Conservation (phyloP, 1,140 invertebrate genomes). For the Macrotrachela quadricornifera region DNA sequence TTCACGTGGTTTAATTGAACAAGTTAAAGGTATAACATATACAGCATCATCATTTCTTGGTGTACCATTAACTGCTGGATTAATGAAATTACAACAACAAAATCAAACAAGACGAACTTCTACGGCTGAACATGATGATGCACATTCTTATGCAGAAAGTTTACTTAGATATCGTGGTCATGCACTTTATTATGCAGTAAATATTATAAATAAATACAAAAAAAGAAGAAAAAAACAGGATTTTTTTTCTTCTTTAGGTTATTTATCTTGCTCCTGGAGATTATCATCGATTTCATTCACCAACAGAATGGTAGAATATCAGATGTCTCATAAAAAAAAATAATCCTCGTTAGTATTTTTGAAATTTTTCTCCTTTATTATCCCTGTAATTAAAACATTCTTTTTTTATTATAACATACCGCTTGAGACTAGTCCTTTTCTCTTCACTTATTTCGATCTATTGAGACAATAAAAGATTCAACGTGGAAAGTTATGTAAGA, state of each 20-base stretch:
- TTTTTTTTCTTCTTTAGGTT: conserved; percentile 64
- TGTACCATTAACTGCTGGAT: neutral
- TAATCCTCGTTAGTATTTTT: too few relatives aligned
- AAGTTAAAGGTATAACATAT: conserved; percentile 78
- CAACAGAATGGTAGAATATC: conserved; percentile 59
- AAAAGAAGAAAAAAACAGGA: too few relatives aligned
- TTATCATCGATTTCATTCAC: conserved; percentile 94
- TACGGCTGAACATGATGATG: conserved; percentile 3
- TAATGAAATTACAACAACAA: neutral
- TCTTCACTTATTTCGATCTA: too few relatives aligned
- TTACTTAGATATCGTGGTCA: neutral
- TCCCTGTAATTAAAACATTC: too few relatives aligned
- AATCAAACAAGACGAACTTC: neutral
- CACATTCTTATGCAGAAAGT: conserved; percentile 5
- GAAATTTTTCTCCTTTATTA: too few relatives aligned
- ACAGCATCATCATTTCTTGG: conserved; percentile 74
- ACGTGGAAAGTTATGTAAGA: too few relatives aligned
- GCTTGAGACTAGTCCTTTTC: too few relatives aligned
- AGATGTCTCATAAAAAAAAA: too few relatives aligned
- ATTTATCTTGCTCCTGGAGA: conserved; percentile 94
- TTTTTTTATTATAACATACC: too few relatives aligned
- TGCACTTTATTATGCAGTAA: too few relatives aligned
- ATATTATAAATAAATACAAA: conserved; percentile 15
- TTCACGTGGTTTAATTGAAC: conserved; percentile 59
- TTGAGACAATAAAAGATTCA: too few relatives aligned